These are phyloP conservation scores for Lepidonotus clava DNA, from an alignment of 2,888 invertebrate species.

Conservation along the genomic window DNA sequence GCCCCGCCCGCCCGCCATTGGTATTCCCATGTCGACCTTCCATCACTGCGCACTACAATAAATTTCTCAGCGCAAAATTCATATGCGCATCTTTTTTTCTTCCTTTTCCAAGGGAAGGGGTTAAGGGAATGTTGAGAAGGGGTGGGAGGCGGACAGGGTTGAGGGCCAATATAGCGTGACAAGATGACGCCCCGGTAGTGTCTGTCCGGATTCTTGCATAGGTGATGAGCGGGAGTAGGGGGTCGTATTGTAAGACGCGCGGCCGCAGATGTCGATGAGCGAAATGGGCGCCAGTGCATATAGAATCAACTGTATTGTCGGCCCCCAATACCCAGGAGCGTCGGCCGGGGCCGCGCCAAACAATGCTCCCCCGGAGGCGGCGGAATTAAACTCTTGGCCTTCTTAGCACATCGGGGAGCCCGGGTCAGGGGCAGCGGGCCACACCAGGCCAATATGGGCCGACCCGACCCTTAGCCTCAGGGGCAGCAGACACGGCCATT, in stretches of 20 bases:
- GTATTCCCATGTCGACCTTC: conserved; percentile 40
- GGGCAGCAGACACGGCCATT: neutral
- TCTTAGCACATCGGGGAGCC: conserved; percentile 37
- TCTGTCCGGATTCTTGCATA: conserved; percentile 34
- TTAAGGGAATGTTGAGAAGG: neutral
- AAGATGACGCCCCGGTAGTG: neutral
- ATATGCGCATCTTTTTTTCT: conserved; percentile 32
- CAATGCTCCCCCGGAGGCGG: neutral
- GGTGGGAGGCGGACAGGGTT: neutral
- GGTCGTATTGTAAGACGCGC: neutral
- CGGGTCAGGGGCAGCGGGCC: neutral
- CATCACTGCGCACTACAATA: conserved; percentile 39
- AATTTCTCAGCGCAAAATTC: conserved; percentile 45
- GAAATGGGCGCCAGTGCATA: conserved; percentile 49
- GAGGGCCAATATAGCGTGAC: conserved; percentile 16
- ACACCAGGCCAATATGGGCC: neutral
- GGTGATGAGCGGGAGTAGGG: conserved; percentile 19
- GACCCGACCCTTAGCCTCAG: neutral
- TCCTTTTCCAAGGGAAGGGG: neutral
- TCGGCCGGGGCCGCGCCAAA: neutral
- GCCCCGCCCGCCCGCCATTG: neutral
- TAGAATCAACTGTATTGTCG: conserved; percentile 48
- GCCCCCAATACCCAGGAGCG: neutral
- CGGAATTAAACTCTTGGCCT: conserved; percentile 34
- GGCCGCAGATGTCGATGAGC: conserved; percentile 32